phyloP scores from a whole-genome alignment of 2,113 vertebrate genomes.

The Manacus vitellinus region DNA sequence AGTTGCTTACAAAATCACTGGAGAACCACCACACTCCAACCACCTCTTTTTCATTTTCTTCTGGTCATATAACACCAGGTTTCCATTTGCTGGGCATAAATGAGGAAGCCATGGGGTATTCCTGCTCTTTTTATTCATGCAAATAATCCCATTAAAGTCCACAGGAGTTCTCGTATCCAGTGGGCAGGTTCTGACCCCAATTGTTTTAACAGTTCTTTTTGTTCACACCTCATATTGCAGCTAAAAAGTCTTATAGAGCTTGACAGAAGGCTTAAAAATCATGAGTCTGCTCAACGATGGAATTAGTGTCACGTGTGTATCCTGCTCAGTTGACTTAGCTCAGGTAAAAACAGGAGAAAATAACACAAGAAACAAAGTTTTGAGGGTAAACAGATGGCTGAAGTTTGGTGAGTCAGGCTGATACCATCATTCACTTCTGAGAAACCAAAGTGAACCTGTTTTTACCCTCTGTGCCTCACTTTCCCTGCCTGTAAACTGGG shows the following conservation, averaged over 20 bases:
- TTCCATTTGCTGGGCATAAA: constrained; percentile 58
- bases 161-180: constrained; percentile 40
- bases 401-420: not conserved
- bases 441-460: rapidly evolving
- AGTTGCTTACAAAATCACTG: not conserved
- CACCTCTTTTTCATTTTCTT: constrained; percentile 40
- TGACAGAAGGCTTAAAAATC: constrained; percentile 37
- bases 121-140: not conserved
- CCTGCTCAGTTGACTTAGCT: not conserved
- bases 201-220: constrained; percentile 62
- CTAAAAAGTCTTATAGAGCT: not conserved
- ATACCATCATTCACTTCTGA: rapidly evolving
- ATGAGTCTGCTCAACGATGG: rapidly evolving
- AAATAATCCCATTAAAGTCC: constrained; percentile 56
- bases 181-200: constrained; percentile 61
- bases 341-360: not conserved
- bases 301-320: not conserved
- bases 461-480: not conserved
- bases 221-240: constrained; percentile 49
- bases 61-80: constrained; percentile 46
- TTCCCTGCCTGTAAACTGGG: not conserved
- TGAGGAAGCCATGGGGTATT: constrained; percentile 32
- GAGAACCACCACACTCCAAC: not conserved
- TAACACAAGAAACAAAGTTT: not conserved
- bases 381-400: not conserved